Evolutionary conservation across 2,888 invertebrate genomes (phyloP), one percentile per base, ranked within the genome.

Genomic region (Drosophila anomelani): DNA sequence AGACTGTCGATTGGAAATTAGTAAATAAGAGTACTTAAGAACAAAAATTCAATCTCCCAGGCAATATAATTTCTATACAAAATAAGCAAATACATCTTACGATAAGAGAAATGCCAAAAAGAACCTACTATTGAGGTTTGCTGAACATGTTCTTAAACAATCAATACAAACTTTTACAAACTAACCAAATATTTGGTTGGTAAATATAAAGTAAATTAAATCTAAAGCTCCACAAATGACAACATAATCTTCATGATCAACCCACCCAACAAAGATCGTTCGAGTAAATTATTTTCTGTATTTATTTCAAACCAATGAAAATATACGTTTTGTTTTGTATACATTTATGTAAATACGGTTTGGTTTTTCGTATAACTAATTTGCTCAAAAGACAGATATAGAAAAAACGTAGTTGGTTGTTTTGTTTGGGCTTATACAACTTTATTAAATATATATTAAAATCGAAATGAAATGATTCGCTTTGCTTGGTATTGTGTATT

Each of bases 281-380:
- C n/a, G 70, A 70, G 58, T 71, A 70, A 80, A 85, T 77, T 70
- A 56, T 44, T 77, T 78, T 85, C 80, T 73, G 59, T 43, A 77
- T 88, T 85, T 88, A 86, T 88, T 85, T 84, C 56, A 85, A 85
- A 81, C 81, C 76, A 88, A 71, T 76, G 73, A 86, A 73, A 78
- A 66, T 67, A 84, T 84, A 75, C 79, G 72, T 51, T 80, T 78
- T 61, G 51, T 67, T 67, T 46, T 67, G 67, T 72, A 67, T 54
- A 71, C 55, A 71, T 76, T 74, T 57, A 72, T 62, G 58, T 64
- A 82, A 78, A 68, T 70, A 75, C 34, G 69, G 62, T 68, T 80
- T 69, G 67, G 67, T 69, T 57, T 61, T 56, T 56, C 47, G 46
- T 71, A 85, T 59, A 79, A 76, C 76, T 80, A 76, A 77, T 70